Evolutionary conservation across 2,797 vertebrate genomes (phyloP).

Genomic region (Telmatherina bonti): DNA sequence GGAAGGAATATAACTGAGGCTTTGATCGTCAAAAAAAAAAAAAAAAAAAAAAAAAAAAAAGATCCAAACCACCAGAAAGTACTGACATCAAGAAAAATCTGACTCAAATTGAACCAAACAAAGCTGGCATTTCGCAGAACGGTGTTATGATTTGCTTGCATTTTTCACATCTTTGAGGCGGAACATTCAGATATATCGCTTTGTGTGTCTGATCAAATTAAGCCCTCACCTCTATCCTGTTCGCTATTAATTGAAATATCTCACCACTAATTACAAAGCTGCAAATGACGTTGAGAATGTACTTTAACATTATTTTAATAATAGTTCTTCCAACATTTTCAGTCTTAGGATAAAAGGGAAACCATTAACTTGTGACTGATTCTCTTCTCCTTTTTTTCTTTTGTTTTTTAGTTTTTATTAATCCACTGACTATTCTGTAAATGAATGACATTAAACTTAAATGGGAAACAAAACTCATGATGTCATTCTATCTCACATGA

Average conservation of each 20-base stretch:
- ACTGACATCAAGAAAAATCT: slow-evolving; percentile 30
- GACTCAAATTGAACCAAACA: slow-evolving; percentile 16
- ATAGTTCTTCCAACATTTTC: no score
- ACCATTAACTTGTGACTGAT: no score
- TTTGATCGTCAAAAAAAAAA: slow-evolving; percentile 22
- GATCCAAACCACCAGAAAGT: slow-evolving; percentile 19
- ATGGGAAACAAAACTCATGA: background rate
- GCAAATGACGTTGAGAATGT: slow-evolving; percentile 61
- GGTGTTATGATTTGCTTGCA: slow-evolving; percentile 7
- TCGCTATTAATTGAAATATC: slow-evolving; percentile 50
- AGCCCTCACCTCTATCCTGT: slow-evolving; percentile 20
- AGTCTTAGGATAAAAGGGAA: background rate
- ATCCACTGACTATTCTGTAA: background rate
- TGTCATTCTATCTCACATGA: background rate
- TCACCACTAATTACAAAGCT: slow-evolving; percentile 52
- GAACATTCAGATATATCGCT: slow-evolving; percentile 8
- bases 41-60: slow-evolving; percentile 9
- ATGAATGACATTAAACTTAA: background rate
- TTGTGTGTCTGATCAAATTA: slow-evolving; percentile 54
- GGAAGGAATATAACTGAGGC: slow-evolving; percentile 22
- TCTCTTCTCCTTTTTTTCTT: no score
- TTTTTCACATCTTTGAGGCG: slow-evolving; percentile 1
- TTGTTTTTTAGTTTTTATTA: background rate
- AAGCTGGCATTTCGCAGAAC: background rate
- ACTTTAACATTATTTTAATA: slow-evolving; percentile 15